phyloP scores from a whole-genome alignment of 2,113 vertebrate species.

The Alethe diademata region DNA sequence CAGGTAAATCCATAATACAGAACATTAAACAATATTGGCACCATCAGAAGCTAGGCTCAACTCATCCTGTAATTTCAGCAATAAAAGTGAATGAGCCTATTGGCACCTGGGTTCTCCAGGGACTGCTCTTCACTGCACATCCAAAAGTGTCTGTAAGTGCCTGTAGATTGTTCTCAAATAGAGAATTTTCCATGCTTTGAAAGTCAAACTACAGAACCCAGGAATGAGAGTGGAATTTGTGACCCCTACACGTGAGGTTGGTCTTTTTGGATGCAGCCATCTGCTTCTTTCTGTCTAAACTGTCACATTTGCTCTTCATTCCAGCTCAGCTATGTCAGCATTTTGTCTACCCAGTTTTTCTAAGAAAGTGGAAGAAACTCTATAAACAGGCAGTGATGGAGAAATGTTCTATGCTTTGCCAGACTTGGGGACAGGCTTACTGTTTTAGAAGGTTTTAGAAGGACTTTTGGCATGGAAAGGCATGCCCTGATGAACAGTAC shows the following conservation, averaged over 20 bases:
- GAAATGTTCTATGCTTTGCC: background rate
- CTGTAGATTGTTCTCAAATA: background rate
- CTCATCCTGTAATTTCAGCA: background rate
- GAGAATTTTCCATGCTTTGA: background rate
- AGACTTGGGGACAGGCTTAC: background rate
- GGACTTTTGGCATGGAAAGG: background rate
- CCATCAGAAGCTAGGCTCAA: background rate
- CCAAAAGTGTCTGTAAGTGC: background rate
- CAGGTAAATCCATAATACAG: slow-evolving; percentile 17
- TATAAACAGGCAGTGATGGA: background rate
- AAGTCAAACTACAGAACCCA: background rate
- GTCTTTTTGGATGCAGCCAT: background rate
- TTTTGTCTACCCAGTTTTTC: background rate
- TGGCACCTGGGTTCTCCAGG: background rate
- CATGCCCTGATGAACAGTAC: background rate
- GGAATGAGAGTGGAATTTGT: background rate
- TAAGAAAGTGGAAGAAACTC: background rate
- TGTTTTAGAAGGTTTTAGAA: background rate
- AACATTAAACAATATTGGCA: slow-evolving; percentile 19
- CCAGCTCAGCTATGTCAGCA: background rate
- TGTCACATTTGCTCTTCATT: background rate
- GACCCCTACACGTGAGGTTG: background rate
- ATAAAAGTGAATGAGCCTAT: background rate
- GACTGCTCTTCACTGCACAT: background rate
- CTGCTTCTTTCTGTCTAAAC: background rate